Evolutionary conservation across 2,888 invertebrate genomes (phyloP).

Genomic region (Seladonia tumulorum): DNA sequence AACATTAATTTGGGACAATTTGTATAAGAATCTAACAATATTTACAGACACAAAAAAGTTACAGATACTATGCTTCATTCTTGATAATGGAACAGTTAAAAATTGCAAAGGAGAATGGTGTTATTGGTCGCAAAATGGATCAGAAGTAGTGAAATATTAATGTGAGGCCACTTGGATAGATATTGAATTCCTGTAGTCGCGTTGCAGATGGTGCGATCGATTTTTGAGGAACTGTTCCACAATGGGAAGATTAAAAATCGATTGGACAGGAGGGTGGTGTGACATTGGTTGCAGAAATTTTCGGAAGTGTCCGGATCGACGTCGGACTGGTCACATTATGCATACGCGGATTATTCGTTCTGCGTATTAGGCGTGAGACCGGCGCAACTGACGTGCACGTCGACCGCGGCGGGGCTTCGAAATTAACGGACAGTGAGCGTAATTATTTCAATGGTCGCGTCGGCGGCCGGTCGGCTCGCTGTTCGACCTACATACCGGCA

Average conservation of each 20-base stretch:
- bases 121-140: too few relatives aligned
- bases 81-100: too few relatives aligned
- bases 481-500: conserved; percentile 75
- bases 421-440: conserved; percentile 82
- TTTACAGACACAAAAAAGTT: too few relatives aligned
- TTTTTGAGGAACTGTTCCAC: neutral
- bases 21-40: too few relatives aligned
- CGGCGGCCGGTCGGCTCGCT: conserved; percentile 66
- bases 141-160: too few relatives aligned
- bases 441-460: conserved; percentile 82
- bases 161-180: too few relatives aligned
- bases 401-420: conserved; percentile 77
- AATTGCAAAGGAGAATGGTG: too few relatives aligned
- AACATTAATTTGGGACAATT: too few relatives aligned
- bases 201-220: too few relatives aligned
- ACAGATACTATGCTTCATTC: too few relatives aligned
- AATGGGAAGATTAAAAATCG: neutral
- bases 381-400: conserved; percentile 53
- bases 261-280: neutral
- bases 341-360: conserved; percentile 55
- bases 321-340: conserved; percentile 40
- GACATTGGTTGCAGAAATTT: neutral
- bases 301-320: neutral
- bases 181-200: too few relatives aligned
- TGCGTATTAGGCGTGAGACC: conserved; percentile 53